Conservation (phyloP, 2,797 vertebrate species). For the Malurus splendens region DNA sequence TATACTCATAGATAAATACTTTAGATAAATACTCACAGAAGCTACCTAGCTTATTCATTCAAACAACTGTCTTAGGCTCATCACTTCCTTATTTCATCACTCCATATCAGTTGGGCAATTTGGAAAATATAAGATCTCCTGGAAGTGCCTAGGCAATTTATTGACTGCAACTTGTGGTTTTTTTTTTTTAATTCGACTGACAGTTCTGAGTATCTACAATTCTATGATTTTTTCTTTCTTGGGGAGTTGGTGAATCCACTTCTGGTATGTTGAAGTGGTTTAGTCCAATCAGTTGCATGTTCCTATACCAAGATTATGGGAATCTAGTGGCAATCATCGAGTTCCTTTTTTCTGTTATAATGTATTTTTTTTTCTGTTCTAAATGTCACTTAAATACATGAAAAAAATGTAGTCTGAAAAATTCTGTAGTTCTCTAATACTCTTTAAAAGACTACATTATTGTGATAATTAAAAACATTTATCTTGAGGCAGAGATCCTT, state of each 20-base stretch:
- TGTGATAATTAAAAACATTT: neutral
- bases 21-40: neutral
- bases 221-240: neutral
- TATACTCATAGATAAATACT: neutral
- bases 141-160: neutral
- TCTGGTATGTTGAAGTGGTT: neutral
- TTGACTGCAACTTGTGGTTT: neutral
- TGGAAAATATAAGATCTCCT: neutral
- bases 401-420: neutral
- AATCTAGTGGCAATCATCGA: fast-evolving
- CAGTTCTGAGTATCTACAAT: neutral
- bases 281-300: neutral
- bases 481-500: neutral
- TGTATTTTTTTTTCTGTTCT: neutral
- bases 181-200: neutral
- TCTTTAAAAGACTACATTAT: neutral
- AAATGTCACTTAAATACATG: neutral
- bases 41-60: neutral
- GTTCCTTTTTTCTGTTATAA: neutral
- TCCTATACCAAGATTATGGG: neutral
- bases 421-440: neutral
- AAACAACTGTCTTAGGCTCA: neutral
- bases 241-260: neutral
- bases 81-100: neutral
- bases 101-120: neutral